Conservation (phyloP, 1,140 invertebrate species). For the Sycophila sp. region DNA sequence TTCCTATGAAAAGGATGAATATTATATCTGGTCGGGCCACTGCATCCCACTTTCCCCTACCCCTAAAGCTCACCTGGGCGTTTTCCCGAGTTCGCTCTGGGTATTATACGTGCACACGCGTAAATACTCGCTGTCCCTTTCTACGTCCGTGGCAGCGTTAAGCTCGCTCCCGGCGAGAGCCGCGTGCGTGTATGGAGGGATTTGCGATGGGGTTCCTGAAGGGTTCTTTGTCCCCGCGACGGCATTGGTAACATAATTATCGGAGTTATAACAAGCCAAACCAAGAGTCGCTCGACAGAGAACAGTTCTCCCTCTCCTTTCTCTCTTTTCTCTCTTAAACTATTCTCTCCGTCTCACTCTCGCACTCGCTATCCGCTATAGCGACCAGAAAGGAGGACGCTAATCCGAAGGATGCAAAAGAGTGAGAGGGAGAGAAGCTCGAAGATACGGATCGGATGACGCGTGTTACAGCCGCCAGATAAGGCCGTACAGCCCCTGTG, state of each 20-base stretch:
- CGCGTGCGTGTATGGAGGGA: slow-evolving; percentile 14
- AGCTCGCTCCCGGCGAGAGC: not conserved
- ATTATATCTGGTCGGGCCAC: too few species aligned
- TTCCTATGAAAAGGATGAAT: too few species aligned
- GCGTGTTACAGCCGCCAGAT: slow-evolving; percentile 37
- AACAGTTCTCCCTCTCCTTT: not conserved
- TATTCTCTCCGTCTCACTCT: not conserved
- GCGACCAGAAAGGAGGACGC: not conserved
- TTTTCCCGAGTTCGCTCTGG: not conserved
- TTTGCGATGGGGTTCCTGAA: slow-evolving; percentile 39
- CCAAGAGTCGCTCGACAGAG: slow-evolving; percentile 46
- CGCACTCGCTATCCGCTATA: not conserved
- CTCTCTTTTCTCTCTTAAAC: not conserved
- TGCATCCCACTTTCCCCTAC: not conserved
- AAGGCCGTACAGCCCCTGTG: slow-evolving; percentile 46
- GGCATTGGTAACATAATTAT: slow-evolving; percentile 69
- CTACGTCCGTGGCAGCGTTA: too few species aligned
- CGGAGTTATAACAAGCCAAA: slow-evolving; percentile 67
- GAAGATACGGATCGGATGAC: slow-evolving; percentile 15
- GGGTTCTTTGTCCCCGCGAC: slow-evolving; percentile 62
- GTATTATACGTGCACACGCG: too few species aligned
- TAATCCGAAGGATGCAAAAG: not conserved
- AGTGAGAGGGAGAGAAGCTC: not conserved
- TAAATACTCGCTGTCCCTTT: not conserved
- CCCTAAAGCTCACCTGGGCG: too few species aligned